Base-by-base conservation (phyloP, 2,113 vertebrate species). In the Paracanthobrama guichenoti region DNA sequence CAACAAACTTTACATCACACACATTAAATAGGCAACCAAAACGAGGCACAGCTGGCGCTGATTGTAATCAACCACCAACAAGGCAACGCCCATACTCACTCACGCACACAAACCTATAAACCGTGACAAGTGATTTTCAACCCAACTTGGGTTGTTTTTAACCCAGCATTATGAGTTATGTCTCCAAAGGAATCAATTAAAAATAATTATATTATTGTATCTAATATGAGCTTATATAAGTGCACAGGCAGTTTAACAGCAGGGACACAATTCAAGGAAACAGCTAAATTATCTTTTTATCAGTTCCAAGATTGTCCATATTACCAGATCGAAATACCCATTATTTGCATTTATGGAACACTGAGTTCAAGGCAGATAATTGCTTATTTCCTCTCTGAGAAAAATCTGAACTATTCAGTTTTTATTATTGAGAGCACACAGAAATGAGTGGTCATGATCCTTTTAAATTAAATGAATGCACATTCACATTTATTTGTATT, bases 311-410 rank as follows among this genome's bases (percentile, higher is more conserved):
- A 44, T 14, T 24, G 39, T 72, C 69, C 69, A 72, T 72, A 39
- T 69, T 69, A 24, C 22, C 20, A 24, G 69, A 72, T 71, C 35
- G 20, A 71, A 71, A 44, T 24, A 44, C 39, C 39, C 4, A 44
- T 72, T 44, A n/a, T 72, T 72, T 72, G 11, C 44, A 24, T 72
- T 72, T 72, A 22, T 72, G 5, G 39, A 72, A 72, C 69, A 24
- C 39, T 0, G 10, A 44, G 67, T 44, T 39, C 69, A 72, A 44
- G 69, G 11, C 22, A 44, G 39, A 44, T 44, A 72, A 72, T 44
- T 72, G 69, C 69, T 72, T 13, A 72, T 72, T 72, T 72, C 22
- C 22, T 72, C 22, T 44, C 11, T 72, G 35, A 44, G 20, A 42
- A 71, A 42, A 71, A n/a, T n/a, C 18, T 18, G 35, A 39, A 16